Evolutionary conservation across 1,140 invertebrate genomes (phyloP), one percentile per base, ranked within the genome.

Genomic region (Rhynchophorus ferrugineus): DNA sequence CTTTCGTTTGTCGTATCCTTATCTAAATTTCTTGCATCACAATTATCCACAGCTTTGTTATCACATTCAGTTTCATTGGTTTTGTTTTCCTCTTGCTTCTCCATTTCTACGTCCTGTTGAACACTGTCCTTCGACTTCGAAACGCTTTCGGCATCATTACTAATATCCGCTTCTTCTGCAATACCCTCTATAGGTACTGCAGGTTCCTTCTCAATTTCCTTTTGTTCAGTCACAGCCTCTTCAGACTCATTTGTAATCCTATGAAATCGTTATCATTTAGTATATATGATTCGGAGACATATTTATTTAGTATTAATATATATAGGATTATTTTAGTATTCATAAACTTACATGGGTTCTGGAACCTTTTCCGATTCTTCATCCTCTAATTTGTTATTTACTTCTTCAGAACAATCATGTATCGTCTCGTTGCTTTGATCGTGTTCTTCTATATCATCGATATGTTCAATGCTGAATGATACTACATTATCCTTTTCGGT

Each of bases 1-100:
- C 74, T 75, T 60, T 79, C 77, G 17, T 59, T 44, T 21, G 38
- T 33, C 18, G 19, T 41, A 45, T 33, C 35, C 6, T 37, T 44
- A 49, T 38, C 16, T n/a, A n/a, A n/a, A n/a, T 59, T 44, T 21
- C 36, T 33, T 19, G 19, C 43, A 45, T 33, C 35, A 5, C 42
- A 41, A 49, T 38, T 13, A 24, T 42, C 42, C 43, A 43, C 33
- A 24, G 20, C 52, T 19, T 58, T 47, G 8, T 49, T 41, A 54
- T 54, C 52, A 54, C 52, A 54, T 43, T 43, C 38, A 14, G 34
- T 54, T 48, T 54, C 56, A 44, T 50, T 54, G 46, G 45, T 33
- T 37, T 43, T 34, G 6, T 36, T 36, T 29, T 11, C 24, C 24
- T 29, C 24, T 11, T 6, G 24, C 24, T 29, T 5, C 24, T 48